Percentiles rank a stretch among this genome's conserved stretches.
These are phyloP conservation scores for Fragum sueziense DNA, from an alignment of 2,888 invertebrate genomes.

Conservation along the genomic window DNA sequence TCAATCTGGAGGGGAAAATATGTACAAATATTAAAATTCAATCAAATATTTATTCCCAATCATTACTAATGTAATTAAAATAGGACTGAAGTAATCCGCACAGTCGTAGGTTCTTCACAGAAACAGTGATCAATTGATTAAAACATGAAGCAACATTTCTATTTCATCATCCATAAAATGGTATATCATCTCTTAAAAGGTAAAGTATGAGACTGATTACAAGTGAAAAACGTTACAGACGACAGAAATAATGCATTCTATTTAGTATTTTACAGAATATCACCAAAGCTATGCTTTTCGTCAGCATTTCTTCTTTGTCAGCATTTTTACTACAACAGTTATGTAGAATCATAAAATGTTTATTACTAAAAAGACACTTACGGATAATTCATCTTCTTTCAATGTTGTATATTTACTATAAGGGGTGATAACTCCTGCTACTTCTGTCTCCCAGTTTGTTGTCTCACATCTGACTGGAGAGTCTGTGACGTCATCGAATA, in stretches of 20 bases:
- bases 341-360: too few species aligned
- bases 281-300: not conserved
- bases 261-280: too few species aligned
- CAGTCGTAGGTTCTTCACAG: too few species aligned
- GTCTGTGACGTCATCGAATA: constrained; percentile 18
- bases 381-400: constrained; percentile 23
- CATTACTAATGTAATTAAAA: too few species aligned
- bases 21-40: too few species aligned
- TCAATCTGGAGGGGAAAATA: constrained; percentile 17
- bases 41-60: too few species aligned
- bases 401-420: constrained; percentile 31
- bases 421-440: not conserved
- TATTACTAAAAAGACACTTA: too few species aligned
- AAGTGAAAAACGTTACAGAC: not conserved
- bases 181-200: not conserved
- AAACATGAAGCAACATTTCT: not conserved
- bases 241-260: not conserved
- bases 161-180: not conserved
- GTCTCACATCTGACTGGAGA: constrained; percentile 19
- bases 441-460: constrained; percentile 4
- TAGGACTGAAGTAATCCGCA: too few species aligned
- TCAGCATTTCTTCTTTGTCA: not conserved
- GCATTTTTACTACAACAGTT: too few species aligned
- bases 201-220: too few species aligned
- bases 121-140: too few species aligned